These are phyloP conservation scores for Polydrusus tereticollis DNA, from an alignment of 2,888 invertebrate genomes.

Conservation along the genomic window DNA sequence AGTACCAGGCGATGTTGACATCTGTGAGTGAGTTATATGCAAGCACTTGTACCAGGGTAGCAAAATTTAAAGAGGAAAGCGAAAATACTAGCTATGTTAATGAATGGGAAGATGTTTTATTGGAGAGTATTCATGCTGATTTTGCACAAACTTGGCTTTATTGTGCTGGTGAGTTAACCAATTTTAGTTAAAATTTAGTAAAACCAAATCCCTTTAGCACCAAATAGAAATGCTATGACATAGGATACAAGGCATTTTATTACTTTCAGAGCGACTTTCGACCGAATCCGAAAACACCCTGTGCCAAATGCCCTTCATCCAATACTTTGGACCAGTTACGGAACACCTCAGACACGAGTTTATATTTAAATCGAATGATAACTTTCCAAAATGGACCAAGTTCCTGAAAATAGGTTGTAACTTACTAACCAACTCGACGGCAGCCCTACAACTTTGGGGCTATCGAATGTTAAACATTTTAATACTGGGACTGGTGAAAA, in stretches of 20 bases:
- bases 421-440: constrained; percentile 64
- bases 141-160: constrained; percentile 70
- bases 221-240: no score
- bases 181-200: background rate
- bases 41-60: constrained; percentile 68
- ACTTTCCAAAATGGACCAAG: constrained; percentile 62
- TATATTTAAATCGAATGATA: constrained; percentile 59
- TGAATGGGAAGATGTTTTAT: constrained; percentile 86
- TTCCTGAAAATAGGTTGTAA: constrained; percentile 63
- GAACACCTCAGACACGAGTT: constrained; percentile 55
- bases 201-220: no score
- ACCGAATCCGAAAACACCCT: constrained; percentile 38
- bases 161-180: constrained; percentile 63
- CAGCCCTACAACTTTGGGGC: constrained; percentile 68
- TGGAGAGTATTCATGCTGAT: constrained; percentile 72
- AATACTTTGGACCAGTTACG: constrained; percentile 59
- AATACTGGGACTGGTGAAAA: constrained; percentile 66
- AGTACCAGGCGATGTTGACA: constrained; percentile 70
- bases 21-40: constrained; percentile 71
- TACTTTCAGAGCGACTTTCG: constrained; percentile 56
- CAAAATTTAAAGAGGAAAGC: constrained; percentile 58
- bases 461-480: constrained; percentile 67
- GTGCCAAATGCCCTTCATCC: constrained; percentile 58
- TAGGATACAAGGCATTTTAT: no score
- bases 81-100: constrained; percentile 67